phyloP scores from a whole-genome alignment of 2,113 vertebrate genomes.

The Dascyllus trimaculatus region DNA sequence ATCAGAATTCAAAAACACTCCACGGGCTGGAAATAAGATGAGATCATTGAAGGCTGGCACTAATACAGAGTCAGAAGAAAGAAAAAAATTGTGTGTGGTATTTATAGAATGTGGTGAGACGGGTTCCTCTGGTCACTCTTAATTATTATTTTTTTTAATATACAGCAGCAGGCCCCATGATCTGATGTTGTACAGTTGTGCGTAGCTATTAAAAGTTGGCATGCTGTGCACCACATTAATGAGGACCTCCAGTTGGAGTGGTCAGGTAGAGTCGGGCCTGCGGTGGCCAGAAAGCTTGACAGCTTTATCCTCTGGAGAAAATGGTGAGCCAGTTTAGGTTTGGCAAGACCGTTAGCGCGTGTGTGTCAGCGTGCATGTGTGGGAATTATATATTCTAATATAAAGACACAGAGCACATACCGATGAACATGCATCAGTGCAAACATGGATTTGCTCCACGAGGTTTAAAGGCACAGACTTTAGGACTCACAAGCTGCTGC shows the following conservation, averaged over 20 bases:
- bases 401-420: conserved; percentile 15
- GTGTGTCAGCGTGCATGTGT: conserved; percentile 7
- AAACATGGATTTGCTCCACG: conserved; percentile 35
- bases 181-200: conserved; percentile 60
- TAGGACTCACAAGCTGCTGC: not conserved
- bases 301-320: conserved; percentile 68
- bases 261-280: conserved; percentile 66
- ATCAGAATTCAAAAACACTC: conserved; percentile 32
- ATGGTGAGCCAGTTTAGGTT: conserved; percentile 73
- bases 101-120: conserved; percentile 70
- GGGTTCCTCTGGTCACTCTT: conserved; percentile 47
- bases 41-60: conserved; percentile 55
- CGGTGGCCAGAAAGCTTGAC: conserved; percentile 70
- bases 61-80: conserved; percentile 35
- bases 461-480: not conserved
- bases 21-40: conserved; percentile 50
- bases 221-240: conserved; percentile 71
- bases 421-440: conserved; percentile 13
- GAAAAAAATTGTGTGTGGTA: conserved; percentile 61
- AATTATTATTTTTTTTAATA: conserved; percentile 70
- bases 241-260: conserved; percentile 76
- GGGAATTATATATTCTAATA: conserved; percentile 39
- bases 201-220: conserved; percentile 72
- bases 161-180: conserved; percentile 40
- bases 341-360: conserved; percentile 52